Conservation (phyloP, 2,113 vertebrate genomes). For the Mastomys natalensis region DNA sequence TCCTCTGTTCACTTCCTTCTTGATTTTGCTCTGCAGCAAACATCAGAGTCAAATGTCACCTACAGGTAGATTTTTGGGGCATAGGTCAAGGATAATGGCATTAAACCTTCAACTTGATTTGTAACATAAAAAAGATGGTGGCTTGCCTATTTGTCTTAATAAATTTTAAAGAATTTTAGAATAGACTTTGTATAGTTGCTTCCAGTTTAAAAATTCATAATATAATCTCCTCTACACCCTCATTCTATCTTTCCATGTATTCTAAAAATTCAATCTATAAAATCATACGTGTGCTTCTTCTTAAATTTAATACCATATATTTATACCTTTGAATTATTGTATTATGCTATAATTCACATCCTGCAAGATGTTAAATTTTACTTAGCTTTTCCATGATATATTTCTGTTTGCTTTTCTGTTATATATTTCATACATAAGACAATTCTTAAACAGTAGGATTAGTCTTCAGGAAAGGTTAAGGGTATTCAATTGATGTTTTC, state of each 20-base stretch:
- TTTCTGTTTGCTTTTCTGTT: too few species aligned
- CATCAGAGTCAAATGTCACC: not conserved
- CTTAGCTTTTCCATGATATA: not conserved
- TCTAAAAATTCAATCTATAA: not conserved
- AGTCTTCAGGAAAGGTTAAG: not conserved
- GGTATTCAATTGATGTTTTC: not conserved
- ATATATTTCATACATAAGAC: not conserved
- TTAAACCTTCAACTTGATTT: not conserved
- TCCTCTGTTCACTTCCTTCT: not conserved
- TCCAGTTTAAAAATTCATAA: constrained; percentile 28
- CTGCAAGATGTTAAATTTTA: not conserved
- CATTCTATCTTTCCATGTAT: not conserved
- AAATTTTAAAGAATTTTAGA: not conserved
- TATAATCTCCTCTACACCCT: not conserved
- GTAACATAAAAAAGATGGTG: not conserved
- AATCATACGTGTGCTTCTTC: not conserved
- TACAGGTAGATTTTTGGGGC: not conserved
- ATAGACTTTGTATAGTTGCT: not conserved
- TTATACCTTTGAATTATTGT: not conserved
- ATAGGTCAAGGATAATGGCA: rapidly evolving
- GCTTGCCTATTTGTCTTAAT: not conserved
- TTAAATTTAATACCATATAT: not conserved
- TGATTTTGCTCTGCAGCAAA: not conserved
- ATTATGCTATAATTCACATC: not conserved
- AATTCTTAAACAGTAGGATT: not conserved